Evolutionary conservation across 1,140 invertebrate species (phyloP).

Genomic region (Theocolax elegans): DNA sequence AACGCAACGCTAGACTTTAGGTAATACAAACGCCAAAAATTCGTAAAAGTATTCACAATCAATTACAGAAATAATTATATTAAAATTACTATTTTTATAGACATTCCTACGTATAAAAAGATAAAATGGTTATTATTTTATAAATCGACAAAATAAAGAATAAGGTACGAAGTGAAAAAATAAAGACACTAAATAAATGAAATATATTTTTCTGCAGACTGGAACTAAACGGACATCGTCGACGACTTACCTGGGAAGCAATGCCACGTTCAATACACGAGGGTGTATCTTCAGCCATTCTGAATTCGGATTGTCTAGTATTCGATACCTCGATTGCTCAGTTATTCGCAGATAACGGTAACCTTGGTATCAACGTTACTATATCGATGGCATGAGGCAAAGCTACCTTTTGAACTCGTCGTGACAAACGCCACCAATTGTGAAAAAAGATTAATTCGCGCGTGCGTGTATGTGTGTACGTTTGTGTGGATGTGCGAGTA

Average conservation of each 20-base stretch:
- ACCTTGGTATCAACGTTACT: constrained; percentile 99
- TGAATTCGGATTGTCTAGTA: constrained; percentile 98
- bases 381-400: constrained; percentile 86
- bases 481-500: constrained; percentile 12
- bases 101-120: too few relatives aligned
- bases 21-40: too few relatives aligned
- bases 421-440: not conserved
- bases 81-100: too few relatives aligned
- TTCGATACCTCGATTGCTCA: constrained; percentile 99
- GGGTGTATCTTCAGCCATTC: constrained; percentile 97
- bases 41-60: too few relatives aligned
- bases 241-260: constrained; percentile 98
- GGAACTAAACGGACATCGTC: constrained; percentile 93
- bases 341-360: constrained; percentile 98
- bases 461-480: not conserved
- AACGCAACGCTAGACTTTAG: too few relatives aligned
- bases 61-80: too few relatives aligned
- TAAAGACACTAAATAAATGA: too few relatives aligned
- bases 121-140: too few relatives aligned
- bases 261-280: constrained; percentile 98
- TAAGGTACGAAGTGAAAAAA: too few relatives aligned
- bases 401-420: constrained; percentile 36
- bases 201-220: too few relatives aligned
- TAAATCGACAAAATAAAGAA: too few relatives aligned
- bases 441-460: constrained; percentile 19